Conservation (phyloP, 2,888 invertebrate genomes). For the Cloeon dipterum region DNA sequence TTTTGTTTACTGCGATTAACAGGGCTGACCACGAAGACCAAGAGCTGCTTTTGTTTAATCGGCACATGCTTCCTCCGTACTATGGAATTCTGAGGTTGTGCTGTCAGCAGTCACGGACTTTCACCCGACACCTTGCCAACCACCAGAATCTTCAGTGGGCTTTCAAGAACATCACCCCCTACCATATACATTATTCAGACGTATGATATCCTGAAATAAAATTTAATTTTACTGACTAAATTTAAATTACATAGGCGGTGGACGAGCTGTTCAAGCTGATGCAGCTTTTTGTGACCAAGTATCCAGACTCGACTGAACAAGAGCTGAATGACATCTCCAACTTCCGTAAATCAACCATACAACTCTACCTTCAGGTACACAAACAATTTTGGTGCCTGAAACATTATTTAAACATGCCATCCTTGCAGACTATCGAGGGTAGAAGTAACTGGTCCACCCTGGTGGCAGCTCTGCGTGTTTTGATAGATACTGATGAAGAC, state of each 20-base stretch:
- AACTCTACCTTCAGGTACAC: constrained; percentile 57
- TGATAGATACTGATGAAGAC: constrained; percentile 77
- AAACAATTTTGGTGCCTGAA: too few species aligned
- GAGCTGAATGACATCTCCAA: constrained; percentile 63
- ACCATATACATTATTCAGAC: constrained; percentile 75
- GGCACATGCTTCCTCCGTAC: constrained; percentile 81
- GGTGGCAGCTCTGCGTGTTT: constrained; percentile 67
- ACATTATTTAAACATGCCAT: not conserved
- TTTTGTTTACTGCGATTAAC: constrained; percentile 10
- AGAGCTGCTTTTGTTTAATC: constrained; percentile 82
- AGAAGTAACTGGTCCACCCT: constrained; percentile 86
- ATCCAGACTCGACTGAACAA: constrained; percentile 50
- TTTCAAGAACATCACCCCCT: constrained; percentile 89
- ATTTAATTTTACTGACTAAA: not conserved
- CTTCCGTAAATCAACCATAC: constrained; percentile 63
- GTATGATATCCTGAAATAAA: constrained; percentile 17
- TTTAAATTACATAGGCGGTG: constrained; percentile 39
- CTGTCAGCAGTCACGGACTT: constrained; percentile 67
- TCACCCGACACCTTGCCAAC: constrained; percentile 66
- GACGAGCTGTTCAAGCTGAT: constrained; percentile 81
- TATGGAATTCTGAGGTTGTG: constrained; percentile 74
- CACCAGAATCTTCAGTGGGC: constrained; percentile 96
- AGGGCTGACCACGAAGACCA: constrained; percentile 94
- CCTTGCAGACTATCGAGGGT: constrained; percentile 47
- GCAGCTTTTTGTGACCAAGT: constrained; percentile 66